These are phyloP conservation scores for Bimastos eiseni DNA, from an alignment of 2,888 invertebrate genomes.

Conservation along the genomic window DNA sequence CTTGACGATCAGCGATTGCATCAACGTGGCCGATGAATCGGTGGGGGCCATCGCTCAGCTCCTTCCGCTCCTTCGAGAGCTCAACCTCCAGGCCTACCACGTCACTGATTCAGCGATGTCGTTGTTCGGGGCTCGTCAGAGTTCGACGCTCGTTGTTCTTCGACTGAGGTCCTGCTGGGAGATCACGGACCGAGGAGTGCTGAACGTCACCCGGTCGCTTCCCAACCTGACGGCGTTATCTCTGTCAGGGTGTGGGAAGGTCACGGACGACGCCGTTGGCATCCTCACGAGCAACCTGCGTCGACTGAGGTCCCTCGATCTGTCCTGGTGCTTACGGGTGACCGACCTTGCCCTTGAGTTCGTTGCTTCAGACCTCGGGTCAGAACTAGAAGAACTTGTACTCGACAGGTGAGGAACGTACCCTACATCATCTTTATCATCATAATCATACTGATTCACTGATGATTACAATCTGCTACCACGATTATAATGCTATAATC, in stretches of 20 bases:
- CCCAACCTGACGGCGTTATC: slow-evolving; percentile 90
- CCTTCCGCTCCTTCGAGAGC: slow-evolving; percentile 88
- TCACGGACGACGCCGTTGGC: slow-evolving; percentile 94
- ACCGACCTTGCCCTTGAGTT: slow-evolving; percentile 94
- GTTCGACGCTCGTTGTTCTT: slow-evolving; percentile 82
- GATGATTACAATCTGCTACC: background rate
- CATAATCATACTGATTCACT: background rate
- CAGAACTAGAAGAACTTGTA: slow-evolving; percentile 87
- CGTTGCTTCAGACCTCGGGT: slow-evolving; percentile 93
- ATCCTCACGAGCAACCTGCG: slow-evolving; percentile 90
- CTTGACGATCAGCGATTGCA: slow-evolving; percentile 90
- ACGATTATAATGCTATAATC: background rate
- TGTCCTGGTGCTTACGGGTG: slow-evolving; percentile 94
- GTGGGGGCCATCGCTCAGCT: slow-evolving; percentile 92
- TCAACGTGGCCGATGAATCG: slow-evolving; percentile 95
- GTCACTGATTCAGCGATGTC: slow-evolving; percentile 92
- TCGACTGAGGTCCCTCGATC: slow-evolving; percentile 83
- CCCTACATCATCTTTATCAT: background rate
- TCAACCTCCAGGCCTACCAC: slow-evolving; percentile 89
- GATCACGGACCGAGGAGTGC: slow-evolving; percentile 91
- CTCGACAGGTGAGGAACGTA: slow-evolving; percentile 80
- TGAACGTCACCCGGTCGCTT: slow-evolving; percentile 90
- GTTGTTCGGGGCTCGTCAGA: slow-evolving; percentile 91
- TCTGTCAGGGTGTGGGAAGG: slow-evolving; percentile 92
- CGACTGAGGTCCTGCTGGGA: slow-evolving; percentile 95